Base-by-base conservation (phyloP, 2,888 invertebrate genomes). In the Cryptocephalus primarius region DNA sequence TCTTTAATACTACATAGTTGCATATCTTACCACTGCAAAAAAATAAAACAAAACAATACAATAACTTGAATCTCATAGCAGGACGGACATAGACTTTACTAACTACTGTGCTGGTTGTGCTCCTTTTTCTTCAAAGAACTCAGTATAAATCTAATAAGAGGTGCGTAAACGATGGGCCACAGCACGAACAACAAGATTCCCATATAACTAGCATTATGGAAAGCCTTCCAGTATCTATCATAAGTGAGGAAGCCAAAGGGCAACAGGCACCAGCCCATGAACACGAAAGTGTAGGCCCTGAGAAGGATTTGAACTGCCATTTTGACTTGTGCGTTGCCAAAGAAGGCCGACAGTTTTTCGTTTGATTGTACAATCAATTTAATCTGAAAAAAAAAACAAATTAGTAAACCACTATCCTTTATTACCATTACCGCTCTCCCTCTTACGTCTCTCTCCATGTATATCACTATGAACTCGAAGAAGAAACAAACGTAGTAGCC, bases 401-500 rank as follows among this genome's bases (percentile, higher is more conserved):
- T 36, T 12, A 36, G 11, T 36, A 36, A 36, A 11, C 36, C n/a
- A 4, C n/a, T 6, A 36, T 36, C 36, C 6, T 4, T 6, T 11
- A 2, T 6, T 12, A 36, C n/a, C 36, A 36, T n/a, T n/a, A n/a
- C n/a, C n/a, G n/a, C n/a, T n/a, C n/a, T n/a, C n/a, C n/a, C 46
- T 65, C 77, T 76, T 67, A 86, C 85, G 63, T 90, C 88, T 71
- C 84, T 87, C 62, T 95, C 94, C 63, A 87, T 79, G 52, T 80
- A 80, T 67, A 94, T 87, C 33, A 90, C 83, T 33, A 89, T 71
- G 65, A 93, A 95, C 65, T 97, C 97, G 69, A 92, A 82, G 47
- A 88, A 77, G 75, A 97, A 97, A 40, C 88, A 86, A 61, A 89
- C 74, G 66, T 94, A 97, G 64, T 99, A 99, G 1, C 97, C 96